A percentile compares a stretch with the other conserved stretches of the same genome.
Evolutionary conservation across 2,113 vertebrate species (phyloP).

Genomic region (Ctenodactylus gundi): DNA sequence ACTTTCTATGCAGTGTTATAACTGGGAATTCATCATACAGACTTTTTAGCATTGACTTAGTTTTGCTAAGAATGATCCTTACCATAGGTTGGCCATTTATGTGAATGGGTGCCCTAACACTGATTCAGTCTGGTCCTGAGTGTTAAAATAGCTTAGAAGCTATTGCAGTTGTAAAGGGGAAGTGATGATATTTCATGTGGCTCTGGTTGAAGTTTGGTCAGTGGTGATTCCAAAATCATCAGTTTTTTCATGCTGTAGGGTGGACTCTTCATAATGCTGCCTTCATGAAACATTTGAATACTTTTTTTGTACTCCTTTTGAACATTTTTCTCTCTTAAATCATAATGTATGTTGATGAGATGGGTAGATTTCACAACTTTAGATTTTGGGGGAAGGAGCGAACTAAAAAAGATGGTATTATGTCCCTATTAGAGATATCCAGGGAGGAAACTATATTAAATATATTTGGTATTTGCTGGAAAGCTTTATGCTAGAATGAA

Average conservation of each 20-base stretch:
- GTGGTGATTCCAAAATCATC: neutral
- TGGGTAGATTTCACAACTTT: neutral
- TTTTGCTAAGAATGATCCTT: neutral
- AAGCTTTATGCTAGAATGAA: neutral
- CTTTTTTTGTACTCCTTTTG: neutral
- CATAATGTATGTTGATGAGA: neutral
- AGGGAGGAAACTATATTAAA: neutral
- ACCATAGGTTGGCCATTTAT: neutral
- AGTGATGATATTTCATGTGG: neutral
- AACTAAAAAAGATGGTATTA: neutral
- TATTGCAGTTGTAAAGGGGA: neutral
- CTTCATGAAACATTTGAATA: slow-evolving; percentile 22
- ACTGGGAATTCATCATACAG: slow-evolving; percentile 11
- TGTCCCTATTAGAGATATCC: neutral
- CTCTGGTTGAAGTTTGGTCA: neutral
- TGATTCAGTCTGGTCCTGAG: neutral
- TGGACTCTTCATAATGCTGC: neutral
- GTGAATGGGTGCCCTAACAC: neutral
- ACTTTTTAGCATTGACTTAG: neutral
- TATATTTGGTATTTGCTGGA: neutral
- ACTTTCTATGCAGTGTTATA: neutral
- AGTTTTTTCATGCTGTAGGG: neutral
- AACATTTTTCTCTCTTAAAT: neutral
- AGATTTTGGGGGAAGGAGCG: neutral
- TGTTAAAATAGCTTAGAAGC: neutral